Base-by-base conservation (phyloP, 2,113 vertebrate genomes). In the Eonycteris spelaea region DNA sequence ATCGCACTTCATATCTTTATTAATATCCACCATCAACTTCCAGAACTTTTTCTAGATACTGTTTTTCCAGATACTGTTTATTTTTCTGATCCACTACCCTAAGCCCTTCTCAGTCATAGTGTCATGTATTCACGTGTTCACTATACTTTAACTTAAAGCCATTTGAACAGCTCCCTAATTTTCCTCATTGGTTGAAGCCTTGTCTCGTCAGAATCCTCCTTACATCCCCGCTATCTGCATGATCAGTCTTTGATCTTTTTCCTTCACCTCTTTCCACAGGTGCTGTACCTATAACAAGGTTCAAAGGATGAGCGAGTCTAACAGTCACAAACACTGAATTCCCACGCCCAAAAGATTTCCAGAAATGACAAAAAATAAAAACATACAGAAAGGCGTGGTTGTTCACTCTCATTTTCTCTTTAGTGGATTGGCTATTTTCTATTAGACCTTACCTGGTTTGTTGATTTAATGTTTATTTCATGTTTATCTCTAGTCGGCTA, bases 331-430 rank as follows among this genome's bases (percentile, higher is more conserved):
- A 95, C 28, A 40, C 70, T 61, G 33, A 93, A 92, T 79, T 93
- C 74, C 87, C 95, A 96, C 84, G 92, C 70, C 59, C 65, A 38
- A 65, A 90, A 87, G 57, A 95, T 95, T 95, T 95, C 65, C 94
- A 85, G 90, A 87, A 97, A 85, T 38, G 22, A 14, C 85, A 85
- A 95, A 85, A 85, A 95, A 85, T 84, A 51, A 79, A 94, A 97
- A 63, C 86, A 91, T 14, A 61, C 21, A 83, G 55, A 89, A 86
- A 86, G 33, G 61, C 40, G 11, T 63, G 61, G 67, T 28, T 91
- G 28, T 22, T 95, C 10, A 28, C 3, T 38, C 61, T 43, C 26
- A 4, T 59, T 92, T 85, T 71, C 74, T 92, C 94, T 86, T 51
- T 94, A 90, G 57, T 70, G 21, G 21, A n/a, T 26, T 55, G 22